Evolutionary conservation across 2,113 vertebrate species (phyloP).

Genomic region (Cranoglanis bouderius): DNA sequence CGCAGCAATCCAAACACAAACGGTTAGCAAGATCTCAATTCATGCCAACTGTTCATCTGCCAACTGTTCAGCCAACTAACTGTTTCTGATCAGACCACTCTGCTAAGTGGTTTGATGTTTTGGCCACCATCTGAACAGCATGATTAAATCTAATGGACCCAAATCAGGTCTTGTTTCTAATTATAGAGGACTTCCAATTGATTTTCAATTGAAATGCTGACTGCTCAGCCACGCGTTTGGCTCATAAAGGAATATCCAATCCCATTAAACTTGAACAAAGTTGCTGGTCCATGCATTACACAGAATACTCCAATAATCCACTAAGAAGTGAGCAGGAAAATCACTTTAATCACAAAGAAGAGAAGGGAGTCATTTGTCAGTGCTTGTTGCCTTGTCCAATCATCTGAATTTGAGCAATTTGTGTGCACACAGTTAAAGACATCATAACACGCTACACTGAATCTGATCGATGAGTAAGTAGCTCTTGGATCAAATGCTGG

Average conservation of each 20-base stretch:
- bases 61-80: background rate
- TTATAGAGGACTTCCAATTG: slow-evolving; percentile 11
- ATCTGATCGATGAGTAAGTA: slow-evolving; percentile 26
- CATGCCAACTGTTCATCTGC: background rate
- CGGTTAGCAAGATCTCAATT: background rate
- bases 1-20: background rate
- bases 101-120: background rate
- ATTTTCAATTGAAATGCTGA: slow-evolving; percentile 25
- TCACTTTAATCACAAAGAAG: slow-evolving; percentile 11
- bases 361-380: background rate
- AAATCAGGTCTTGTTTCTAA: background rate
- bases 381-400: background rate
- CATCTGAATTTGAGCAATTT: slow-evolving; percentile 40
- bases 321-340: background rate
- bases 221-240: background rate
- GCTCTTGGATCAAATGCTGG: background rate
- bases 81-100: background rate
- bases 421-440: slow-evolving; percentile 6
- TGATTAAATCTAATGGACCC: background rate
- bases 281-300: background rate
- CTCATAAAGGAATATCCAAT: background rate
- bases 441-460: slow-evolving; percentile 15
- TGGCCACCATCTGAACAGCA: background rate
- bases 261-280: slow-evolving; percentile 10
- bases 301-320: background rate